Evolutionary conservation across 2,113 vertebrate genomes (phyloP).

Genomic region (Rhynchopsitta pachyrhyncha): DNA sequence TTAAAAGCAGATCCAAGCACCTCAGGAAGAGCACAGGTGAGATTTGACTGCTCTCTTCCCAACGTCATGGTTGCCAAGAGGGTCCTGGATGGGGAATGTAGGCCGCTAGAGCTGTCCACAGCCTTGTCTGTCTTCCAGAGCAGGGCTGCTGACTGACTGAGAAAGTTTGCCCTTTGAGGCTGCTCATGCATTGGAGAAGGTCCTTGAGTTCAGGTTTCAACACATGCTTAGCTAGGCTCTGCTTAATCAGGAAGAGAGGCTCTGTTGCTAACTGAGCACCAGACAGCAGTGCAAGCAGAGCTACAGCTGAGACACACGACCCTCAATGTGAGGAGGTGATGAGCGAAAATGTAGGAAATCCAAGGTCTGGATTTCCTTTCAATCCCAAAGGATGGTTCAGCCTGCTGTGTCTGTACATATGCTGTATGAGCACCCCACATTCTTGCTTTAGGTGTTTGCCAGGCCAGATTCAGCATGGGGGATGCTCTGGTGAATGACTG

Average conservation of each 20-base stretch:
- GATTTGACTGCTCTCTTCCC: background rate
- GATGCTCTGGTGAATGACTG: background rate
- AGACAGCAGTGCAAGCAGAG: background rate
- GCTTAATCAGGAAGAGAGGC: background rate
- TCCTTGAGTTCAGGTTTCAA: background rate
- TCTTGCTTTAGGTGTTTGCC: background rate
- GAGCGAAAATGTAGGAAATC: background rate
- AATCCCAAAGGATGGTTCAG: background rate
- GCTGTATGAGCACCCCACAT: background rate
- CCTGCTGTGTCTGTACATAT: background rate
- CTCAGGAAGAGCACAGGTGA: background rate
- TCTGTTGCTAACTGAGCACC: background rate
- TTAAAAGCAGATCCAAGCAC: background rate
- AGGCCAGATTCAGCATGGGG: background rate
- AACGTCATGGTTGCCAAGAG: background rate
- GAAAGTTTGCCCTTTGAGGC: background rate
- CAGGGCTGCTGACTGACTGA: background rate
- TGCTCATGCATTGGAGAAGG: background rate
- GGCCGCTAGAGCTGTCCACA: background rate
- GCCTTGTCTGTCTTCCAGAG: background rate
- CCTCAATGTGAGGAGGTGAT: background rate
- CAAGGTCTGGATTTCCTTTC: background rate
- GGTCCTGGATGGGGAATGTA: background rate
- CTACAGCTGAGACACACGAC: background rate
- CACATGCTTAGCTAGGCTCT: background rate